Evolutionary conservation across 2,888 invertebrate species (phyloP), one percentile per base, ranked within the genome.

Genomic region (Hyposoter didymator): DNA sequence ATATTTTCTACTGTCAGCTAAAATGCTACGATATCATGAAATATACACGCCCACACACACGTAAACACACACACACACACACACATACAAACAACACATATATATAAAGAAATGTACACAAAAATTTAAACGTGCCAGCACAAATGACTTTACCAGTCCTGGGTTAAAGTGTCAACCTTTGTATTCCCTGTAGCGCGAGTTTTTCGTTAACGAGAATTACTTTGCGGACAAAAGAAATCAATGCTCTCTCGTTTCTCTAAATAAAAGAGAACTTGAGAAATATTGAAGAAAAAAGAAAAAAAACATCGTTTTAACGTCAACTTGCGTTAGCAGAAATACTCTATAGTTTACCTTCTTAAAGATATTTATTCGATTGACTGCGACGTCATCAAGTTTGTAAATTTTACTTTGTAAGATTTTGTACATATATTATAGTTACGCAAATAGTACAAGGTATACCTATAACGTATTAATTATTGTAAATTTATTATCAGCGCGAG

Each of bases 361-460:
- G 85, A 89, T 90, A 90, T 88, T 90, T 89, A 92, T 92, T 93
- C 91, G 89, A 92, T 90, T 91, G 91, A 90, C 91, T 89, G 90
- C 91, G 90, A 39, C 90, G 91, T 91, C 91, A 90, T 92, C 76
- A 86, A 92, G 90, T 93, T 94, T 94, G 94, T 94, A 94, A 93
- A 94, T 93, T 94, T 91, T 94, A 90, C 93, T 94, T 92, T 92
- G 94, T 94, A 94, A 94, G 92, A 94, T 94, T 94, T 94, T 94
- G 94, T 94, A 94, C 91, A 94, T 94, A 94, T 91, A 91, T 92
- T 92, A 87, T 89, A 89, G 89, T 89, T 89, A 90, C 89, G 91
- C 91, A 91, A 66, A 88, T 87, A 88, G 91, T 90, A 91, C 90
- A 88, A 88, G 85, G 87, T 83, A 87, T 86, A 84, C 84, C 85